These are phyloP conservation scores for Ganaspis sp. DNA, from an alignment of 1,140 invertebrate genomes.

Conservation along the genomic window DNA sequence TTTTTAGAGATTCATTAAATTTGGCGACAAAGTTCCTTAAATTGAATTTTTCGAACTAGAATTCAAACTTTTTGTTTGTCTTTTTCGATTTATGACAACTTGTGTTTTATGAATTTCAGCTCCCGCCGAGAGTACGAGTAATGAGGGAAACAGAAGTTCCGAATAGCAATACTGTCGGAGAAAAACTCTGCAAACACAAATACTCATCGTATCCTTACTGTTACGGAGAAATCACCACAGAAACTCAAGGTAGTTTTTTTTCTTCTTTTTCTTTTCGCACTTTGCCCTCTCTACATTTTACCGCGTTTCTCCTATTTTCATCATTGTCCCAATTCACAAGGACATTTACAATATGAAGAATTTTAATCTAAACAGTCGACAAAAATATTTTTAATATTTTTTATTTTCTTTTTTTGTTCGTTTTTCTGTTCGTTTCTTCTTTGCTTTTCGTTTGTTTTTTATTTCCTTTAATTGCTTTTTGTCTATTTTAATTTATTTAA, in stretches of 20 bases:
- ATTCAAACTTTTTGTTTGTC: too few species aligned
- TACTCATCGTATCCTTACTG: constrained; percentile 91
- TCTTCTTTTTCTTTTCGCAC: neutral
- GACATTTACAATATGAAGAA: too few species aligned
- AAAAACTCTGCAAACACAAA: constrained; percentile 89
- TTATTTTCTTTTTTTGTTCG: too few species aligned
- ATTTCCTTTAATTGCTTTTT: too few species aligned
- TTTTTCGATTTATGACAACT: neutral
- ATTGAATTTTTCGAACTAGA: too few species aligned
- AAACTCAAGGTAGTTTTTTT: constrained; percentile 77
- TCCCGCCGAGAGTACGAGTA: constrained; percentile 81
- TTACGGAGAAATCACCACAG: constrained; percentile 86
- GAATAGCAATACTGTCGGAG: constrained; percentile 78
- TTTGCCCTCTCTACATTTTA: constrained; percentile 6
- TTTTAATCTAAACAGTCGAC: too few species aligned
- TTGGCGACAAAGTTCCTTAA: too few species aligned
- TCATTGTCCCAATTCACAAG: neutral
- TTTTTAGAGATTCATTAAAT: too few species aligned
- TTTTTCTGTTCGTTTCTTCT: too few species aligned
- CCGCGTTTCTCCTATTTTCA: neutral
- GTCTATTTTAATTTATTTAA: too few species aligned
- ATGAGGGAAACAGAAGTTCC: constrained; percentile 80
- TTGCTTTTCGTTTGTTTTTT: too few species aligned
- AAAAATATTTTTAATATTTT: too few species aligned
- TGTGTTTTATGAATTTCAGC: constrained; percentile 58